Percentiles rank a stretch among this genome's conserved stretches.
phyloP scores from a whole-genome alignment of 2,888 invertebrate species.

The Pandemis cinnamomeana region DNA sequence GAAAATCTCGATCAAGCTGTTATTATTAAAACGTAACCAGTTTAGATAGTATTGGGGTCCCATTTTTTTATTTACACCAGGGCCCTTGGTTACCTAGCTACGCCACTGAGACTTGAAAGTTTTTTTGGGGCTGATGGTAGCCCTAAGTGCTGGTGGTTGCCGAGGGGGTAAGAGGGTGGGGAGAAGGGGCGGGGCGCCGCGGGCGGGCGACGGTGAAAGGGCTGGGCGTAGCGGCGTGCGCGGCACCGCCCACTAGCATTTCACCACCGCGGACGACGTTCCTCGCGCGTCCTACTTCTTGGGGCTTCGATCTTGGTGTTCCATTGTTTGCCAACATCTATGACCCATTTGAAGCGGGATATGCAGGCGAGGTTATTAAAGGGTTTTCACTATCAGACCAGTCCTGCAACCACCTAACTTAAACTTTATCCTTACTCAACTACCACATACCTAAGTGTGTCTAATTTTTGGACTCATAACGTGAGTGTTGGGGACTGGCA shows the following conservation, averaged over 20 bases:
- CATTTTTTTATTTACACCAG: too few relatives aligned
- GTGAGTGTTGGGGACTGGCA: too few relatives aligned
- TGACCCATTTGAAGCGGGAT: conserved; percentile 3
- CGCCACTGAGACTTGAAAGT: conserved; percentile 11
- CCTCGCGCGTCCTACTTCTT: conserved; percentile 77
- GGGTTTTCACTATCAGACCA: background rate
- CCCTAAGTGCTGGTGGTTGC: conserved; percentile 61
- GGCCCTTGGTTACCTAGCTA: too few relatives aligned
- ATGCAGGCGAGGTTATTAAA: conserved; percentile 6
- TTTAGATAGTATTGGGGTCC: too few relatives aligned
- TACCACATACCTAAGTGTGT: too few relatives aligned
- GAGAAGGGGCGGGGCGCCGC: conserved; percentile 68
- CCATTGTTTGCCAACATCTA: conserved; percentile 74
- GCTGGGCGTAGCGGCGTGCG: conserved; percentile 80
- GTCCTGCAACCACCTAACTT: background rate
- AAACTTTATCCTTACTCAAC: background rate
- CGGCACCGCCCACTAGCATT: conserved; percentile 79
- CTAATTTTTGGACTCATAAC: too few relatives aligned
- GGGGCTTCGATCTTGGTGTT: conserved; percentile 77
- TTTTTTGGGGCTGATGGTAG: conserved; percentile 44
- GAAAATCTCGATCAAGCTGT: too few relatives aligned
- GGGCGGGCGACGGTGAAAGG: conserved; percentile 80
- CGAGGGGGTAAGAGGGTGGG: conserved; percentile 65
- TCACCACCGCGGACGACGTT: conserved; percentile 75
- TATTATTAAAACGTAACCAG: too few relatives aligned